Evolutionary conservation across 2,888 invertebrate species (phyloP), one percentile per base, ranked within the genome.

Genomic region (Malachius bipustulatus): DNA sequence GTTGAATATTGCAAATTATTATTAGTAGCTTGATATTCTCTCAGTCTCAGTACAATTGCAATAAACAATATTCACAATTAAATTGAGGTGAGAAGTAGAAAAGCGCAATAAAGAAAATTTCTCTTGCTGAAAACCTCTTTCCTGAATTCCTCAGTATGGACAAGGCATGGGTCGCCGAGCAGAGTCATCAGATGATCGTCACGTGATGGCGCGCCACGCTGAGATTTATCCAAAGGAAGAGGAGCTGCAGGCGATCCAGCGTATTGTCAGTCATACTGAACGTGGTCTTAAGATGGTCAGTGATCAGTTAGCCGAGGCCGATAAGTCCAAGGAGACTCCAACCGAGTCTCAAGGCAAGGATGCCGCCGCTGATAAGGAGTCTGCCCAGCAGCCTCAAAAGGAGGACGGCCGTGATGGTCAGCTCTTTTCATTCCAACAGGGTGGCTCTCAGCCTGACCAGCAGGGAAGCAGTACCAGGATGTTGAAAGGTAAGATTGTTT

Each of bases 141-240:
- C 46, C 52, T 50, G 34, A 48, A 47, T 16, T n/a, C n/a, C n/a
- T n/a, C n/a, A n/a, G n/a, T n/a, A n/a, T n/a, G 71, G 73, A 44
- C 73, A 73, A 9, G 70, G 70, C 19, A 67, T 65, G 48, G 74
- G 75, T 30, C 74, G 91, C 13, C 76, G 89, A 32, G 82, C 85
- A 0, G 93, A 94, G 63, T 85, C 89, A n/a, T 80, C 82, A 11
- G 96, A 97, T 65, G 97, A 97, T 66, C 78, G 91, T 6, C 94
- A 96, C 66, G 89, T 96, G 38, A 77, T 90, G 60, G 82, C 87
- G 33, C 84, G 88, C 52, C 96, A 97, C 63, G 81, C 85, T 0
- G 83, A 83, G 44, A 90, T 98, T 50, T 94, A 93, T 69, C 96
- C 96, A 1, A 77, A 80, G 52, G 93, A 93, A 62, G 78, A 77